These are phyloP conservation scores for Zosterops lateralis DNA, from an alignment of 2,113 vertebrate genomes.

Conservation along the genomic window DNA sequence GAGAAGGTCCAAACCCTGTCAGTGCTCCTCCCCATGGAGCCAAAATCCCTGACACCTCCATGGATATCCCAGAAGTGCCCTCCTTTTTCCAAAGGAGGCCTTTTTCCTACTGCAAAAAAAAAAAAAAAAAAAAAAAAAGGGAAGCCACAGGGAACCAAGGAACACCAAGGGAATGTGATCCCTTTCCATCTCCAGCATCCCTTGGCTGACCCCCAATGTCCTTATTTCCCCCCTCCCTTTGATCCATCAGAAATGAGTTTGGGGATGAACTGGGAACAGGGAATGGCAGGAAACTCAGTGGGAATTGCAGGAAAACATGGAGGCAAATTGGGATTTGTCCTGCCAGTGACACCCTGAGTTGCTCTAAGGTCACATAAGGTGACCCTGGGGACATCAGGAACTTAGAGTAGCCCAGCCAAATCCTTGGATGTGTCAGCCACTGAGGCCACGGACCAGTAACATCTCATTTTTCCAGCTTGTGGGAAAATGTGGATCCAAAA, in stretches of 20 bases:
- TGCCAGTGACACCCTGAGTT: neutral
- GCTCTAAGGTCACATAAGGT: accelerated
- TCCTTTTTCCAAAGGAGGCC: accelerated
- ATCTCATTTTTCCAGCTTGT: neutral
- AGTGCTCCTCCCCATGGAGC: neutral
- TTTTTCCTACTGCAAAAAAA: neutral
- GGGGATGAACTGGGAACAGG: neutral
- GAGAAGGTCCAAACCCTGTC: neutral
- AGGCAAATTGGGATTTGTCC: neutral
- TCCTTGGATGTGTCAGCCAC: neutral
- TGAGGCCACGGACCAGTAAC: neutral
- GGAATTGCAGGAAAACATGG: neutral
- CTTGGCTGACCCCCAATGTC: neutral
- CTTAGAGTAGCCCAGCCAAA: neutral
- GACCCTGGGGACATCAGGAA: neutral
- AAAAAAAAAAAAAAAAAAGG: neutral
- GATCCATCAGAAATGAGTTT: neutral
- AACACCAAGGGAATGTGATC: neutral
- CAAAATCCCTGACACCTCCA: neutral
- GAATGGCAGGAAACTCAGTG: neutral
- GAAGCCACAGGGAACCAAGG: neutral
- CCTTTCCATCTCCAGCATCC: neutral
- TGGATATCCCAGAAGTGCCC: neutral
- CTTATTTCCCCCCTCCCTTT: neutral
- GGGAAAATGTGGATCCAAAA: neutral